A percentile compares a stretch with the other conserved stretches of the same genome.
Conservation (phyloP, 2,888 invertebrate genomes). For the Polydrusus pterygomalis region DNA sequence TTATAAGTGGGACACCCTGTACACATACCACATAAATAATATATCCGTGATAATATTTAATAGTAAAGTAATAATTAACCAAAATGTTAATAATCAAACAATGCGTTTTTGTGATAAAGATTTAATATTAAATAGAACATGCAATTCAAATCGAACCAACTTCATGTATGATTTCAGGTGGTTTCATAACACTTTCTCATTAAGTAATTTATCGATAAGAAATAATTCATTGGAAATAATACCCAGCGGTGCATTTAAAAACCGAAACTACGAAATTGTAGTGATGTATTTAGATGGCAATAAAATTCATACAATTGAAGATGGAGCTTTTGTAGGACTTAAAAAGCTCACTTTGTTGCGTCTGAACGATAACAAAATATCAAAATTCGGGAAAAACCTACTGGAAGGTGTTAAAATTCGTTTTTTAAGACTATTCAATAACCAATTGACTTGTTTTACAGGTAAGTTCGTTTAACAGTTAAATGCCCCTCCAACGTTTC, state of each 20-base stretch:
- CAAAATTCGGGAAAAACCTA: conserved; percentile 54
- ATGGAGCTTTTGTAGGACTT: conserved; percentile 60
- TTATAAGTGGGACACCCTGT: no score
- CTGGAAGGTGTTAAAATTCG: conserved; percentile 57
- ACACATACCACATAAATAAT: no score
- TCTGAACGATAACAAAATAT: conserved; percentile 64
- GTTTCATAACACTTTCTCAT: conserved; percentile 61
- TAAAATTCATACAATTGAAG: conserved; percentile 59
- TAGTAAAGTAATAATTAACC: no score
- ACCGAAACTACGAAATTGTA: conserved; percentile 60
- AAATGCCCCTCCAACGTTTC: no score
- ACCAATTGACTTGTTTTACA: conserved; percentile 63
- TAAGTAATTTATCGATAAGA: conserved; percentile 62
- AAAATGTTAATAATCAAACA: no score
- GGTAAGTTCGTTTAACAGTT: no score
- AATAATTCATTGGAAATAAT: conserved; percentile 61
- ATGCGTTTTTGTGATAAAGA: no score
- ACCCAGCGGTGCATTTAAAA: conserved; percentile 60
- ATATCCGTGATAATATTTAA: no score
- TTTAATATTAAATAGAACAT: no score
- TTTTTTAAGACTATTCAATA: conserved; percentile 60
- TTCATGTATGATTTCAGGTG: conserved; percentile 52
- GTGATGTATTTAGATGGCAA: conserved; percentile 64
- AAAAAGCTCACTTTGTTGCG: conserved; percentile 62
- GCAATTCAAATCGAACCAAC: no score